A percentile compares a stretch with the other conserved stretches of the same genome.
Conservation (phyloP, 2,888 invertebrate species). For the Drosophila falleni region DNA sequence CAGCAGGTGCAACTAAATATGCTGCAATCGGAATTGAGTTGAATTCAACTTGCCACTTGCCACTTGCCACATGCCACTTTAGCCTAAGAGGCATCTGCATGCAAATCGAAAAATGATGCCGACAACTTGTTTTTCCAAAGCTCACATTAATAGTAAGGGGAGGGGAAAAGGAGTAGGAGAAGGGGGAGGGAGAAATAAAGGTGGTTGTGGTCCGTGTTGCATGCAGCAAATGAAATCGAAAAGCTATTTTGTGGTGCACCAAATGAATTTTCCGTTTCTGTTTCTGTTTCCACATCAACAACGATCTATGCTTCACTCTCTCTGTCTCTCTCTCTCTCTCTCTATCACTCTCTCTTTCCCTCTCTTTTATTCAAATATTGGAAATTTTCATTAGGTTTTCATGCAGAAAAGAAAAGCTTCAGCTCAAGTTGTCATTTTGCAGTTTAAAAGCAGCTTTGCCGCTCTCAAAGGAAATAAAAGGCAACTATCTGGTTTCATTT, state of each 20-base stretch:
- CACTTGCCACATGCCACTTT: conserved; percentile 3
- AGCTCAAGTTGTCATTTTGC: conserved; percentile 3
- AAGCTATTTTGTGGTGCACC: conserved; percentile 55
- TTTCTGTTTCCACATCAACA: conserved; percentile 29
- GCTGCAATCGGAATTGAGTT: conserved; percentile 46
- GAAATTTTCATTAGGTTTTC: conserved; percentile 13
- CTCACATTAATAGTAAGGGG: conserved; percentile 14
- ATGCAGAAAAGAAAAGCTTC: conserved; percentile 1
- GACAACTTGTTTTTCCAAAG: conserved; percentile 45
- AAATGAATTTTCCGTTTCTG: conserved; percentile 50
- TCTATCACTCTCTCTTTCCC: background rate
- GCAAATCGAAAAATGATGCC: conserved; percentile 52
- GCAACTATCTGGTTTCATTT: background rate
- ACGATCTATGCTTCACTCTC: background rate
- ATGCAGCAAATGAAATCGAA: conserved; percentile 47
- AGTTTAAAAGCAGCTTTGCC: conserved; percentile 1
- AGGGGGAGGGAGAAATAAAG: background rate
- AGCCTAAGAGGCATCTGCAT: conserved; percentile 38
- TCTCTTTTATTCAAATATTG: background rate
- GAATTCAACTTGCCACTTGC: conserved; percentile 36
- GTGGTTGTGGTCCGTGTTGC: background rate
- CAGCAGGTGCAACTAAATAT: conserved; percentile 64
- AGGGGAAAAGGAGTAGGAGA: fast-evolving
- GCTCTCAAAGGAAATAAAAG: conserved; percentile 3
- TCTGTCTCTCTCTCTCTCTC: background rate